Evolutionary conservation across 1,140 invertebrate genomes (phyloP).

Genomic region (Lithobius niger): DNA sequence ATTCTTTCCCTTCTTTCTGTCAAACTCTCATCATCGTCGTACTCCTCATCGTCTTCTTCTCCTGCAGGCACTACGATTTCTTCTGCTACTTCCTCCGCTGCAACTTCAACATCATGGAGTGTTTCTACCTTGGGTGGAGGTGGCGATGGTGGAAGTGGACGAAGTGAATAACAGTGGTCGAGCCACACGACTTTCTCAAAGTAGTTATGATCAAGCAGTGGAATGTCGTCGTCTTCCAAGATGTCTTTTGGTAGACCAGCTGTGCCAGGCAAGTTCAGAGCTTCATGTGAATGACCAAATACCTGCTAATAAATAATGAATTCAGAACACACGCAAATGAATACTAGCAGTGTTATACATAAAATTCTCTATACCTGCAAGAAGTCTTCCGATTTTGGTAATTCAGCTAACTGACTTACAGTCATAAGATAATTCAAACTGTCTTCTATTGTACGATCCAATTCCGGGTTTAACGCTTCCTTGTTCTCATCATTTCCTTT

Average conservation of each 20-base stretch:
- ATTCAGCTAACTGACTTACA: too few relatives aligned
- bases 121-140: not conserved
- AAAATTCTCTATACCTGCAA: not conserved
- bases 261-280: not conserved
- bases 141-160: not conserved
- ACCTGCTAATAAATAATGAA: not conserved
- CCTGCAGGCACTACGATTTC: not conserved
- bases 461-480: not conserved
- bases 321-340: too few relatives aligned
- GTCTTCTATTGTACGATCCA: not conserved
- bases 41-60: not conserved
- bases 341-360: too few relatives aligned
- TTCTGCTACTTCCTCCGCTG: not conserved
- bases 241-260: not conserved
- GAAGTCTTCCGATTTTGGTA: not conserved
- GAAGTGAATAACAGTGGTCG: constrained; percentile 2
- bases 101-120: not conserved
- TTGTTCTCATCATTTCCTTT: not conserved
- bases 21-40: not conserved
- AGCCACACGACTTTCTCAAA: constrained; percentile 5
- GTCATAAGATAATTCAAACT: not conserved
- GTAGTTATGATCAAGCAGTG: not conserved
- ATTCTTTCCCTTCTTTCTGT: not conserved
- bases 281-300: not conserved
- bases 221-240: constrained; percentile 4